Evolutionary conservation across 2,888 invertebrate genomes (phyloP), one percentile per base, ranked within the genome.

Genomic region (Automeris io): DNA sequence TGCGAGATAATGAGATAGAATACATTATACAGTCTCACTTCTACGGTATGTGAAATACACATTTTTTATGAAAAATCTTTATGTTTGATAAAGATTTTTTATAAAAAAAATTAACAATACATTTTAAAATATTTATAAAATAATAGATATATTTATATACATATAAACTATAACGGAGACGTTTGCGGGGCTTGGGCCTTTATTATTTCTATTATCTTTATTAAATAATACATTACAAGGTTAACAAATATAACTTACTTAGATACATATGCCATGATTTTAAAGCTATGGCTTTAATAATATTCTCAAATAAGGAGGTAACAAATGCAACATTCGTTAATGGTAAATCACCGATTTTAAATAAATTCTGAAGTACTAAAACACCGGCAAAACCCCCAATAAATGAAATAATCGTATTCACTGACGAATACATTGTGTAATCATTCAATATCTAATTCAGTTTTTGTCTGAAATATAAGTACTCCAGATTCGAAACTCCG

Each of bases 391-490:
- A 65, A 0, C 89, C 85, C 0, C 92, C 92, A n/a, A 87, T 23
- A 44, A 90, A 88, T 0, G 82, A 70, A 16, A 90, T 65, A 0
- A 88, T 46, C 2, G 89, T 87, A 35, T 70, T 76, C 0, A 79
- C 60, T 1, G 90, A 89, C n/a, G 86, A 82, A 60, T 81, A 93
- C 22, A 80, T 70, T 0, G 91, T 91, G 51, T 83, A 92, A 21
- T 90, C 80, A 34, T 86, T 71, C 19, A 92, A 73, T 11, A 89
- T 82, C 93, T 93, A 94, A 12, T 89, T 78, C 26, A 94, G 88
- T 55, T 90, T 89, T 23, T 88, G 82, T 42, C 91, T 87, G 4
- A 90, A 69, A 53, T 91, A 93, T 49, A 92, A 55, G 57, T 90
- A 93, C 34, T 88, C 86, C n/a, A 93, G 76, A 6, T 71, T 57